phyloP scores from a whole-genome alignment of 1,140 invertebrate species.

The Nautilus pompilius region DNA sequence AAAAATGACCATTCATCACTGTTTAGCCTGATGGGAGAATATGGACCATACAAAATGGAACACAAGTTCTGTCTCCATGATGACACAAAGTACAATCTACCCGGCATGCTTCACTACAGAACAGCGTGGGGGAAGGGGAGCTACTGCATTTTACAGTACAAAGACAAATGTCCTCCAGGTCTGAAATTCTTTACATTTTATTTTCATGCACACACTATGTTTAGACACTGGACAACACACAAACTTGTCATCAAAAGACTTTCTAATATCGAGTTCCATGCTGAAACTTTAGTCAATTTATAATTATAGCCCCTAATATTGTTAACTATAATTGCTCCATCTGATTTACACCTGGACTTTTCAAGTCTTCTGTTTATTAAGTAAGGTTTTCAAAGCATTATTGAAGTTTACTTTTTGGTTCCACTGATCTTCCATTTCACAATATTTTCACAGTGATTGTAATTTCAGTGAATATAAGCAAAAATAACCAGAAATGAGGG shows the following conservation, averaged over 20 bases:
- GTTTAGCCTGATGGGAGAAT: constrained; percentile 15
- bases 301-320: no score
- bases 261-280: no score
- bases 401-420: no score
- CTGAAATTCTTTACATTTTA: neutral
- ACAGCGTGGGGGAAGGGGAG: constrained; percentile 21
- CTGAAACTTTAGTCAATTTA: no score
- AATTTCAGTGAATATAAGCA: no score
- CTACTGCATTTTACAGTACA: constrained; percentile 19
- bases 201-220: neutral
- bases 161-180: constrained; percentile 18
- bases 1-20: constrained; percentile 9
- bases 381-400: neutral
- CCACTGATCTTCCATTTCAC: no score
- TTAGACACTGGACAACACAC: no score
- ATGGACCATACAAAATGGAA: constrained; percentile 7
- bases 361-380: neutral
- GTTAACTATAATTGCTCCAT: no score
- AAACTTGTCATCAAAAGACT: no score
- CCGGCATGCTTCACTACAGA: constrained; percentile 14
- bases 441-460: no score
- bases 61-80: constrained; percentile 20
- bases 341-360: neutral
- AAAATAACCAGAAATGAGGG: no score
- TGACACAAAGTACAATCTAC: neutral